phyloP scores from a whole-genome alignment of 2,797 vertebrate genomes.

The Yasuhikotakia modesta region DNA sequence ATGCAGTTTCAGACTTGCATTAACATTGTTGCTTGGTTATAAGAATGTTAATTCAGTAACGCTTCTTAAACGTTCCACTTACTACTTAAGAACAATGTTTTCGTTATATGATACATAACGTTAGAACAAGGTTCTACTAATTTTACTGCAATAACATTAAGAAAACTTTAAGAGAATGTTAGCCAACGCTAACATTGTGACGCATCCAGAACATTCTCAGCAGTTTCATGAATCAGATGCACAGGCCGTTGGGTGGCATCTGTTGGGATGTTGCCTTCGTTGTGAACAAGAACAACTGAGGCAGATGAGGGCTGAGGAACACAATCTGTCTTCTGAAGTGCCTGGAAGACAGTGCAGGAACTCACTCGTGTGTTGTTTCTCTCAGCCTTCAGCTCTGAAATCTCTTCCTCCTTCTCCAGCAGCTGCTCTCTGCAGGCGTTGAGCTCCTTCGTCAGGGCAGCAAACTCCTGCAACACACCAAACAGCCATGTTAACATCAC shows the following conservation, averaged over 20 bases:
- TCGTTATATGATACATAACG: no score
- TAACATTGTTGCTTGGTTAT: no score
- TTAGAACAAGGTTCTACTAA: no score
- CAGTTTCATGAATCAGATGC: neutral
- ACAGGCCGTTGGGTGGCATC: neutral
- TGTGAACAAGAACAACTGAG: neutral
- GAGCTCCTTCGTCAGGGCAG: constrained; percentile 96
- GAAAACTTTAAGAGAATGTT: no score
- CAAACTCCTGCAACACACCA: constrained; percentile 87
- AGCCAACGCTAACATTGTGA: no score
- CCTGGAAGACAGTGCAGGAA: constrained; percentile 31
- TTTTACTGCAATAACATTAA: no score
- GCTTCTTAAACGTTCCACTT: no score
- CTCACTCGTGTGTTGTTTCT: constrained; percentile 99
- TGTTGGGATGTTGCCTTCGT: neutral
- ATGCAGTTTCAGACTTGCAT: no score
- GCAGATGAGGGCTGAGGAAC: neutral
- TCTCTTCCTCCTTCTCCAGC: constrained; percentile 98
- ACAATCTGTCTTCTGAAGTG: constrained; percentile 23
- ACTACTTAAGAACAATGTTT: no score
- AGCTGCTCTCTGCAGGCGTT: constrained; percentile 96
- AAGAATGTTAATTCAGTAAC: no score
- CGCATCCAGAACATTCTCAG: no score
- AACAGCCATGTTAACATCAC: constrained; percentile 37
- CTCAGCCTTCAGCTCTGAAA: constrained; percentile 98